Evolutionary conservation across 2,888 invertebrate species (phyloP), one percentile per base, ranked within the genome.

Genomic region (Frankliniella intonsa): DNA sequence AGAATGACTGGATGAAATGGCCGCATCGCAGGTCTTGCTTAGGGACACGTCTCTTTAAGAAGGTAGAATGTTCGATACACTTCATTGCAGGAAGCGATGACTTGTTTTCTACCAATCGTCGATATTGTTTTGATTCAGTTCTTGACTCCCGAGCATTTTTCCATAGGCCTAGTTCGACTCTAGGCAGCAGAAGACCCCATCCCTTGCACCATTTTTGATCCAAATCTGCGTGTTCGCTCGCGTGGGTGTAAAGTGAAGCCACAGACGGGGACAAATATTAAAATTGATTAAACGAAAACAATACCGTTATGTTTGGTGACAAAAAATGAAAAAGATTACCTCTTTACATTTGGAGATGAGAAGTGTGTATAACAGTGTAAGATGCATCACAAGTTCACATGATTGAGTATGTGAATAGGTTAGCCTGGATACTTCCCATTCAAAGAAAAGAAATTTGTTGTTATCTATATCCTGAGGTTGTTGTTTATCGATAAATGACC

Each of bases 1-100:
- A 76, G 69, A 76, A 76, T 76, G 69, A 76, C 69, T 76, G 69
- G 69, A 76, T 76, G 69, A 76, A 76, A 76, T 76, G 69, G 69
- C 69, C 25, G 69, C 69, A 22, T 22, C 22, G 22, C 25, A 76
- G 25, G 69, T 25, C n/a, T 22, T 22, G 69, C 69, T 12, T 76
- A 76, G 69, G 11, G 12, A 22, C 22, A 11, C 69, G 12, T 22
- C 25, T 12, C 9, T 12, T 5, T 10, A 76, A 76, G 25, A 8
- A 76, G 69, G 69, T 76, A 76, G 69, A 62, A 17, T 7, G 62
- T n/a, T 62, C 19, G n/a, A 62, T 62, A 62, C 25, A 25, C 9
- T 76, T 25, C 9, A 7, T 14, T 19, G 17, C 11, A 12, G 17
- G 14, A 5, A 19, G 55, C 69, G 69, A 76, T 76, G 69, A 12